A percentile compares a stretch with the other conserved stretches of the same genome.
These are phyloP conservation scores for Stenopsyche tienmushanensis DNA, from an alignment of 1,140 invertebrate genomes.

Conservation along the genomic window DNA sequence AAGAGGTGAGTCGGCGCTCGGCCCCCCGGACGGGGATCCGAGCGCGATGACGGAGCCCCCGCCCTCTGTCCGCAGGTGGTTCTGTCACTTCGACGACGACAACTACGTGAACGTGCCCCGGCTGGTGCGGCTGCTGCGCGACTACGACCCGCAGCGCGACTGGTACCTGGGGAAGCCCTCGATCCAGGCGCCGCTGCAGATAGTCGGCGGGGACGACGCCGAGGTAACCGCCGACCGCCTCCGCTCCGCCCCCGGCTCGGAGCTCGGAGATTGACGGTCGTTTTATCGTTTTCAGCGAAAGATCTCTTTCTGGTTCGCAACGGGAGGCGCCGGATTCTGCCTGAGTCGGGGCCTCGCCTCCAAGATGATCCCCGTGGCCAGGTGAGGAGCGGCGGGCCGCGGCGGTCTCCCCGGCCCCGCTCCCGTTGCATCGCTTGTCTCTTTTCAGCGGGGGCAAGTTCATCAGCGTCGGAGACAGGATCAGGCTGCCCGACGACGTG, in stretches of 20 bases:
- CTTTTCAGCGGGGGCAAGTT: conserved; percentile 90
- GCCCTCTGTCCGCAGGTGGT: conserved; percentile 98
- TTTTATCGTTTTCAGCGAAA: conserved; percentile 75
- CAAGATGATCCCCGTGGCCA: conserved; percentile 93
- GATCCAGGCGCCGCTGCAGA: conserved; percentile 86
- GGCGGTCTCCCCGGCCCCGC: no score
- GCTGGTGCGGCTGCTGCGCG: conserved; percentile 76
- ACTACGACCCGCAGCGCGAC: conserved; percentile 85
- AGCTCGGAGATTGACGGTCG: no score
- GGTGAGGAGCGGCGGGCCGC: no score
- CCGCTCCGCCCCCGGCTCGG: conserved; percentile 80
- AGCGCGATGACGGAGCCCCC: conserved; percentile 88
- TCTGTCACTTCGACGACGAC: conserved; percentile 98
- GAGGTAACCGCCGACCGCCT: conserved; percentile 85
- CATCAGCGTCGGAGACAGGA: conserved; percentile 87
- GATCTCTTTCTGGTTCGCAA: conserved; percentile 97
- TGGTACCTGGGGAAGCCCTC: conserved; percentile 97
- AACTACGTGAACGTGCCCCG: conserved; percentile 95
- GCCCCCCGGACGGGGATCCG: conserved; percentile 82
- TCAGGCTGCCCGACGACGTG: conserved; percentile 93
- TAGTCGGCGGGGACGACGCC: conserved; percentile 47
- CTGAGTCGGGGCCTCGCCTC: conserved; percentile 88
- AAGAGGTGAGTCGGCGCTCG: conserved; percentile 78
- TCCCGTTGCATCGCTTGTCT: no score
- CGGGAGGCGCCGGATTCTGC: conserved; percentile 97